Base-by-base conservation (phyloP, 2,888 invertebrate genomes). In the Sarcophaga caerulescens region DNA sequence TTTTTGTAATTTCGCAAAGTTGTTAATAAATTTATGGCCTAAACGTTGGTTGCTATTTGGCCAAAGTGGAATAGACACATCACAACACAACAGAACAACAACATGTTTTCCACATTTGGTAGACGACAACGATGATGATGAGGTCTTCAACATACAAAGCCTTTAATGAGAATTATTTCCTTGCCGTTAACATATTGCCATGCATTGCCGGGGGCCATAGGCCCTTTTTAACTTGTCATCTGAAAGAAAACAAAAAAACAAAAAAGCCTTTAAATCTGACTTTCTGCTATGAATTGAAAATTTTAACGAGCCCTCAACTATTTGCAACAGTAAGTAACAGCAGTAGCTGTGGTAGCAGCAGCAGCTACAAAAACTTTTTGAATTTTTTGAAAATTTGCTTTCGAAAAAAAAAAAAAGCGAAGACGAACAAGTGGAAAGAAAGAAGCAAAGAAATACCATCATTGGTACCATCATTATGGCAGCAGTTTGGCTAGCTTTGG, bases 21-120 rank as follows among this genome's bases (percentile, higher is more conserved):
- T 87, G 86, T 84, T 88, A 85, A 87, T 84, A 88, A 88, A 88
- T 88, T 88, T 88, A 88, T 88, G 84, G 87, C 85, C 76, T 79
- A 84, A 87, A 84, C 77, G 81, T 78, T 83, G 47, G 44, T 47
- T 35, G 35, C 35, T 35, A 35, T 52, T 52, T 52, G 52, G 52
- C 52, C 52, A 52, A 52, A 52, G 17, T 52, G 52, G 80, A 82
- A 80, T 68, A 76, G 74, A 75, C 71, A 23, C 10, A 74, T 21
- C 57, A 35, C 35, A 35, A 10, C 10, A 35, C 6, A 35, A 35
- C 35, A 35, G 35, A 35, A 35, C 35, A 25, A 35, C 6, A 59
- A 77, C n/a, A 65, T 62, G 69, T 17, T 77, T 66, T 66, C 44
- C 11, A n/a, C 44, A 44, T 66, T 44, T 66, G 66, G n/a, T 66